Percentiles rank a stretch among this genome's conserved stretches.
phyloP scores from a whole-genome alignment of 2,113 vertebrate genomes.

The Lota lota region DNA sequence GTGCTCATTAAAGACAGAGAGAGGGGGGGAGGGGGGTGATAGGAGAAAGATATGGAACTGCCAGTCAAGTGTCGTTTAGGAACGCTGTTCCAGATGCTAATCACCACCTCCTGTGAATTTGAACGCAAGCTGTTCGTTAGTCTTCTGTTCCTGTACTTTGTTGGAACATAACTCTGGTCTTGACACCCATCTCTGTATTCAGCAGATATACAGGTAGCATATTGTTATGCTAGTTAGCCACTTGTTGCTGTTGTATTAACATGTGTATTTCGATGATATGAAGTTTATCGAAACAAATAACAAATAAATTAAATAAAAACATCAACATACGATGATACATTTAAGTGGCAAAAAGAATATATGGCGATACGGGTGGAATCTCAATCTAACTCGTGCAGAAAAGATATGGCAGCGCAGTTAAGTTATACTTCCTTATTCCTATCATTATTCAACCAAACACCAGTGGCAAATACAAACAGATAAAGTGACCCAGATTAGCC shows the following conservation, averaged over 20 bases:
- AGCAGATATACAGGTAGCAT: neutral
- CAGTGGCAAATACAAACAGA: conserved; percentile 58
- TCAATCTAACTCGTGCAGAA: conserved; percentile 15
- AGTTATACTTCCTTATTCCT: conserved; percentile 15
- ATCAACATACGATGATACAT: neutral
- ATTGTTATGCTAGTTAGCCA: no score
- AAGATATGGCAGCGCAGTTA: conserved; percentile 2
- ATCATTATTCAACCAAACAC: conserved; percentile 43
- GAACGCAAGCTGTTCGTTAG: neutral
- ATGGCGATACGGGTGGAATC: neutral
- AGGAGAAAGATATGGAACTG: conserved; percentile 43
- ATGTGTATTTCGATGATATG: neutral
- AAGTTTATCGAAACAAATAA: neutral
- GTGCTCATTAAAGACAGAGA: conserved; percentile 12
- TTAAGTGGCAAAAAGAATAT: neutral
- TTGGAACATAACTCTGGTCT: conserved; percentile 29
- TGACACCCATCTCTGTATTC: conserved; percentile 39
- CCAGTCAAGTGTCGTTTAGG: conserved; percentile 41
- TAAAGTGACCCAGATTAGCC: conserved; percentile 66
- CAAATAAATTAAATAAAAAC: neutral
- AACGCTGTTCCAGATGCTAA: conserved; percentile 47
- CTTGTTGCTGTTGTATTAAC: no score
- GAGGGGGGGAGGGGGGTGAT: conserved; percentile 18
- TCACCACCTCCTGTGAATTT: conserved; percentile 14
- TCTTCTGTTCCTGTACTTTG: conserved; percentile 52